Evolutionary conservation across 30 jellyfish, hydroid and myxozoan species (phyloP).

Genomic region (Rhopilema esculentum): DNA sequence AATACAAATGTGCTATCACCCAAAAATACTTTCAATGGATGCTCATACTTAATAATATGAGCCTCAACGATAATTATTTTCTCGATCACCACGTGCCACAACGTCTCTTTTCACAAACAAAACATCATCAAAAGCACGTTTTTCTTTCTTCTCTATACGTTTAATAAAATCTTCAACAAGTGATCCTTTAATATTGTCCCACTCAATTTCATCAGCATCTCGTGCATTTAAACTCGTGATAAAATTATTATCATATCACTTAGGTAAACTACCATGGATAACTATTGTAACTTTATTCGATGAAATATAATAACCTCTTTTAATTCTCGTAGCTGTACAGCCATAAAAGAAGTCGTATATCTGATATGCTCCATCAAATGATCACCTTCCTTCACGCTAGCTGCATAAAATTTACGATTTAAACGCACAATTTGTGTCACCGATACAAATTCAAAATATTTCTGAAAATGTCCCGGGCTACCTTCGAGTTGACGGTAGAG

Average conservation of each 20-base stretch:
- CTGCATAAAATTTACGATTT: slow-evolving; percentile 58
- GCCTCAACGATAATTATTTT: slow-evolving; percentile 63
- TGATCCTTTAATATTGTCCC: slow-evolving; percentile 50
- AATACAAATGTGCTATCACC: slow-evolving; percentile 54
- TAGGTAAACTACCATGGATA: slow-evolving; percentile 49
- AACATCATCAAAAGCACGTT: slow-evolving; percentile 44
- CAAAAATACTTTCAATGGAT: slow-evolving; percentile 38
- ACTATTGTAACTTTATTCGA: slow-evolving; percentile 49
- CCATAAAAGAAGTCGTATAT: slow-evolving; percentile 46
- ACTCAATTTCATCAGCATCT: slow-evolving; percentile 49
- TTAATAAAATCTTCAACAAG: slow-evolving; percentile 63
- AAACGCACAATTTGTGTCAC: slow-evolving; percentile 53
- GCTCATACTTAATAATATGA: slow-evolving; percentile 19
- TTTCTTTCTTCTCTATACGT: slow-evolving; percentile 57
- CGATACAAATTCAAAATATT: slow-evolving; percentile 51
- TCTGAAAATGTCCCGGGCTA: slow-evolving; percentile 55
- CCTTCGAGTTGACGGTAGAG: slow-evolving; percentile 57
- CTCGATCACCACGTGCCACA: slow-evolving; percentile 49
- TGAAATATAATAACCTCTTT: slow-evolving; percentile 44
- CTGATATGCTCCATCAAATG: slow-evolving; percentile 57
- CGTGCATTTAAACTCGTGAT: slow-evolving; percentile 47
- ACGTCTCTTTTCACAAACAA: slow-evolving; percentile 45
- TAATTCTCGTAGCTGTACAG: slow-evolving; percentile 56
- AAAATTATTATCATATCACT: slow-evolving; percentile 46
- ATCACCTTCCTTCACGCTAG: slow-evolving; percentile 54